Base-by-base conservation (phyloP, 2,888 invertebrate species). In the Hoplodrina ambigua region DNA sequence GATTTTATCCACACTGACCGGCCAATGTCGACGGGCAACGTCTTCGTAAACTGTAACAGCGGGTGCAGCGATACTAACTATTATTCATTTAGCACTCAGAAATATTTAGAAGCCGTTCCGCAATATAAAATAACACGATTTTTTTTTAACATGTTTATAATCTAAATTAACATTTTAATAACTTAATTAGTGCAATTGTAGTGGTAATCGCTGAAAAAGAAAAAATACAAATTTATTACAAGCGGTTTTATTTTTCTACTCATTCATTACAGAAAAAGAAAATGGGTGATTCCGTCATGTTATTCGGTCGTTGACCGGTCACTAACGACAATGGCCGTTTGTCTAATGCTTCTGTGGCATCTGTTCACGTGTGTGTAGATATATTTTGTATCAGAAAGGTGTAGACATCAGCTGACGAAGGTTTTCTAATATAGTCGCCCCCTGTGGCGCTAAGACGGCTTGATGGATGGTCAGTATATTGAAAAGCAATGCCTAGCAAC, bases 351-450 rank as follows among this genome's bases (percentile, higher is more conserved):
- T 73, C 54, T 65, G 67, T 44, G 25, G 77, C 83, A 84, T 83
- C 64, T 83, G 74, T 74, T 70, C 44, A 50, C 69, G 52, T 70
- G 41, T 37, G 53, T 63, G 52, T 73, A 54, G 37, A 64, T 76
- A 67, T 72, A 72, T 70, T 61, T 65, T 80, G 72, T 80, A 77
- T 77, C 82, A 66, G 76, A 71, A 84, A 81, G 82, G 78, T 85
- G 85, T 85, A 85, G 80, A 77, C 83, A 88, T 85, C 61, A 80
- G 75, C 92, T 93, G 93, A 94, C 92, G 91, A 91, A 92, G 94
- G 93, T 92, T 93, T 92, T 95, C 94, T 95, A 95, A 96, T 96
- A 96, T 93, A 94, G 92, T 90, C 91, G 92, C 90, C 94, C 94
- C 96, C 96, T 78, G 91, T 79, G 73, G 96, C 79, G 94, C 86